Base-by-base conservation (phyloP, 1,140 invertebrate species). In the Andricus grossulariae region DNA sequence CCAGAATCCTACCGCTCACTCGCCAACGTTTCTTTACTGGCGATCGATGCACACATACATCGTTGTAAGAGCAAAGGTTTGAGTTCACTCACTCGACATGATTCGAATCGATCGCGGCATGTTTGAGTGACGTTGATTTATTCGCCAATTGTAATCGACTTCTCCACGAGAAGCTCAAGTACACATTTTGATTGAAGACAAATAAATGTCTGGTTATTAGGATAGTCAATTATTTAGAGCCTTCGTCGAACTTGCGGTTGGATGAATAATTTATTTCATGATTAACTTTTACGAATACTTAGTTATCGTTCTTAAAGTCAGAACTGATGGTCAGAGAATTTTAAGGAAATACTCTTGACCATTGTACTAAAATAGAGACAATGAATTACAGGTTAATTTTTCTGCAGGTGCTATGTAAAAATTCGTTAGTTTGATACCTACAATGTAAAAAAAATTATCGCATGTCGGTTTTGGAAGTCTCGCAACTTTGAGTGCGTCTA, bases 401-500 rank as follows among this genome's bases (percentile, higher is more conserved):
- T 11, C 39, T 11, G 1, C 8, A 45, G 39, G 10, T 11, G 39
- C 6, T 45, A 45, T 45, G 0, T 45, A 45, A 8, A 11, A 10
- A 45, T 45, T 10, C 39, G 6, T 45, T 10, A 45, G 39, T 45
- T 45, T 45, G 39, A 7, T 10, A 45, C 10, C 7, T 45, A 45
- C 7, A 45, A 11, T 45, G 10, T 32, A 3, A 2, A 32, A 32
- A 32, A 32, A 2, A 32, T 32, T 3, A 3, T 32, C 2, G 32
- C 32, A 32, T 32, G 32, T 32, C 32, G 79, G 74, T 77, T 76
- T 49, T 57, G 51, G 32, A 76, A 83, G 79, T 73, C 80, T n/a
- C n/a, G n/a, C n/a, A n/a, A n/a, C n/a, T n/a, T n/a, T n/a, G n/a
- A n/a, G n/a, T n/a, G n/a, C n/a, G n/a, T n/a, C n/a, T n/a, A n/a